Conservation (phyloP, 2,888 invertebrate species). For the Amphipyra berbera region DNA sequence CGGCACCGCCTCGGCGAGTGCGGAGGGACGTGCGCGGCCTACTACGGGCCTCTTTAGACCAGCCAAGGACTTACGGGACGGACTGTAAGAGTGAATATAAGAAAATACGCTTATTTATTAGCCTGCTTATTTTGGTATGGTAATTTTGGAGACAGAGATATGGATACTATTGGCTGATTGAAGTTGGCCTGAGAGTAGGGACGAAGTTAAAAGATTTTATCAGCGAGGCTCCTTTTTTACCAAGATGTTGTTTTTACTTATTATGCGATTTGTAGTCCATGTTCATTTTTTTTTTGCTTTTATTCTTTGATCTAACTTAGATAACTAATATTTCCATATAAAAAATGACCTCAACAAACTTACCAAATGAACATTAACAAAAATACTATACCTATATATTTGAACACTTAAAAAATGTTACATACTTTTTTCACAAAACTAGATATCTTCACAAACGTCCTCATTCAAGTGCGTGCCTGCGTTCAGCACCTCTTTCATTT, state of each 20-base stretch:
- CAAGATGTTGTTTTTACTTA: too few species aligned
- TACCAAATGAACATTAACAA: too few species aligned
- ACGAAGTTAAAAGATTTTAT: slow-evolving; percentile 10
- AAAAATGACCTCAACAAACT: too few species aligned
- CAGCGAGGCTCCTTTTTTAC: too few species aligned
- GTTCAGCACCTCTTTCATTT: slow-evolving; percentile 72
- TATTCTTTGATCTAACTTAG: too few species aligned
- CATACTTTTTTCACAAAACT: too few species aligned
- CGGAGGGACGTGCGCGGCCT: slow-evolving; percentile 63
- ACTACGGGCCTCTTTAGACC: slow-evolving; percentile 63
- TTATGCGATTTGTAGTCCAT: too few species aligned
- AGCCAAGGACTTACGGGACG: slow-evolving; percentile 48
- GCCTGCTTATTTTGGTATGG: slow-evolving; percentile 49
- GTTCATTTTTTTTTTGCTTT: too few species aligned
- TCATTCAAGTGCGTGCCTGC: slow-evolving; percentile 64
- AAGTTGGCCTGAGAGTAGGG: slow-evolving; percentile 6
- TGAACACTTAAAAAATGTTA: too few species aligned
- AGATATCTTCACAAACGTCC: too few species aligned
- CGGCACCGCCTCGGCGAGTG: slow-evolving; percentile 56
- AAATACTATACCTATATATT: too few species aligned
- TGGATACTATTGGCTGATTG: slow-evolving; percentile 52
- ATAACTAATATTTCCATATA: too few species aligned
- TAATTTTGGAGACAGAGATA: slow-evolving; percentile 38
- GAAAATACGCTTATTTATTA: slow-evolving; percentile 57
- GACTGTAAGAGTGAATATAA: slow-evolving; percentile 44